A percentile compares a stretch with the other conserved stretches of the same genome.
These are phyloP conservation scores for Dichetophora obliterata DNA, from an alignment of 2,888 invertebrate species.

Conservation along the genomic window DNA sequence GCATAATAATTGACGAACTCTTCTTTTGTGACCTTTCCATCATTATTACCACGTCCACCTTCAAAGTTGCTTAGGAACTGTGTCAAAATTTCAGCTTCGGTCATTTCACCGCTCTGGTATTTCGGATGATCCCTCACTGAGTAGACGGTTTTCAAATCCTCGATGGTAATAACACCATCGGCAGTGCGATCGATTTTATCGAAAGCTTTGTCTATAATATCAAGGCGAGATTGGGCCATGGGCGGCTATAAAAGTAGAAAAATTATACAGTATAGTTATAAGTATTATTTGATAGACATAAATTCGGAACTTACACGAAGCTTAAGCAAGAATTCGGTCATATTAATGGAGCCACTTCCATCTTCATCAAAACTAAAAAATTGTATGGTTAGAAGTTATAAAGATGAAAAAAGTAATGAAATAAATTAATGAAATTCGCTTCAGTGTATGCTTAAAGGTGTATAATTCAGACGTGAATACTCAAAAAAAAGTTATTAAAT, in stretches of 20 bases:
- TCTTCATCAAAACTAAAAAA: slow-evolving; percentile 80
- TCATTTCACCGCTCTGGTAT: slow-evolving; percentile 88
- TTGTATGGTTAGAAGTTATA: too few species aligned
- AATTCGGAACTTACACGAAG: slow-evolving; percentile 77
- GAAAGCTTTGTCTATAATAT: slow-evolving; percentile 85
- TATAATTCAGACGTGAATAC: too few species aligned
- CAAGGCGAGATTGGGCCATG: slow-evolving; percentile 80
- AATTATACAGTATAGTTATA: not conserved
- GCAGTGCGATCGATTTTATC: slow-evolving; percentile 88
- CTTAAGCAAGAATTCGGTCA: slow-evolving; percentile 88
- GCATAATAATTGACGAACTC: slow-evolving; percentile 96
- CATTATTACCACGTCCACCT: slow-evolving; percentile 73
- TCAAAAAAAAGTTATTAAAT: too few species aligned
- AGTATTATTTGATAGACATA: not conserved
- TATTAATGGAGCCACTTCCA: slow-evolving; percentile 83
- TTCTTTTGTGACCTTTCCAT: slow-evolving; percentile 88
- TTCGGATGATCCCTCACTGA: slow-evolving; percentile 85
- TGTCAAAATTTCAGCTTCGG: slow-evolving; percentile 83
- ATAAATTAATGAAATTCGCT: too few species aligned
- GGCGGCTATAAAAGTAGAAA: slow-evolving; percentile 77
- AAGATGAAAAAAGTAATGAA: too few species aligned
- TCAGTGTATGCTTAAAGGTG: too few species aligned
- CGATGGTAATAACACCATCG: slow-evolving; percentile 84
- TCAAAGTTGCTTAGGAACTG: slow-evolving; percentile 90
- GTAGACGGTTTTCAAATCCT: slow-evolving; percentile 84